Percentiles rank a stretch among this genome's conserved stretches.
These are phyloP conservation scores for Myanophis thanlyinensis DNA, from an alignment of 2,113 vertebrate species.

Conservation along the genomic window DNA sequence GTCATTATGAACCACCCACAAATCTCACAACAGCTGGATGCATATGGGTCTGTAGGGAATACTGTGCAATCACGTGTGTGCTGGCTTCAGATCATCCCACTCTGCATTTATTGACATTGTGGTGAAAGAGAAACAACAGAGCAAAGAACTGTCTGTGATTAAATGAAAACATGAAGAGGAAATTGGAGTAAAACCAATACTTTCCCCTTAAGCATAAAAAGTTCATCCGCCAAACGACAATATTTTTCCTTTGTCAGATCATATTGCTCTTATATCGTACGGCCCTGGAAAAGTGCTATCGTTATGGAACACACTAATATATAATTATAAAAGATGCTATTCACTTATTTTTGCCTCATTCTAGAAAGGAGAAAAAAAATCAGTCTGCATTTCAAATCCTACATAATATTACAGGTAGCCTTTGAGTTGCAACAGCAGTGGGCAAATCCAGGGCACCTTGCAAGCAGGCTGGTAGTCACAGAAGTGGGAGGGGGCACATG, in stretches of 20 bases:
- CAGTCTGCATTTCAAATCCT: not conserved
- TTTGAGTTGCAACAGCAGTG: not conserved
- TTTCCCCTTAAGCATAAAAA: slow-evolving; percentile 36
- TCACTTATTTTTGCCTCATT: slow-evolving; percentile 58
- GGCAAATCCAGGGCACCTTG: not conserved
- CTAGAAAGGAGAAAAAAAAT: slow-evolving; percentile 31
- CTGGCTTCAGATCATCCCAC: not conserved
- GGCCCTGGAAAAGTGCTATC: slow-evolving; percentile 45
- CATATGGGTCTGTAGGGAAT: not conserved
- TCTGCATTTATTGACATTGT: not conserved
- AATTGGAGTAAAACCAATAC: slow-evolving; percentile 23
- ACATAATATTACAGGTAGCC: not conserved
- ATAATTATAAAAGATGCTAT: slow-evolving; percentile 46
- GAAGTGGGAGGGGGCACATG: not conserved
- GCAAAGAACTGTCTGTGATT: not conserved
- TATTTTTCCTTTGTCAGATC: not conserved
- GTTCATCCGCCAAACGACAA: not conserved
- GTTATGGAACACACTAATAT: slow-evolving; percentile 51
- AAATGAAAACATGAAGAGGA: slow-evolving; percentile 38
- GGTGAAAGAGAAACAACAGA: slow-evolving; percentile 19
- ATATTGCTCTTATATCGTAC: not conserved
- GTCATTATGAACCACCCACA: not conserved
- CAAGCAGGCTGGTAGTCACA: not conserved
- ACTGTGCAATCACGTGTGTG: not conserved
- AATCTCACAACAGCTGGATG: not conserved